phyloP scores from a whole-genome alignment of 2,888 invertebrate genomes.

The Meiosimyza decipiens region DNA sequence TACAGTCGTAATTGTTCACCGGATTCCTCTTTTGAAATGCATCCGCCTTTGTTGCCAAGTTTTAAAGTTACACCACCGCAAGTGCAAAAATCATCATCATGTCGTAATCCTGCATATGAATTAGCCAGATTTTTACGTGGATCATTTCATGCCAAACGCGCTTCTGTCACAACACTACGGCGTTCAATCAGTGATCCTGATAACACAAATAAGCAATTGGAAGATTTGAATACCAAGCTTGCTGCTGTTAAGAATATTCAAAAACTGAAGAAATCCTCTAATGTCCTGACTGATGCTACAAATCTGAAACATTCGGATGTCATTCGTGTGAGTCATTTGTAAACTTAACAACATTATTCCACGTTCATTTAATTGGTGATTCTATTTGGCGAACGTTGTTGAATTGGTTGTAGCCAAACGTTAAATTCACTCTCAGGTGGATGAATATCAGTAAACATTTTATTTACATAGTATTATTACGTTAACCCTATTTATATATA shows the following conservation, averaged over 20 bases:
- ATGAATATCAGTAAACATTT: too few relatives aligned
- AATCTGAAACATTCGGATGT: conserved; percentile 53
- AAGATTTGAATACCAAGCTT: background rate
- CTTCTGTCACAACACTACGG: conserved; percentile 60
- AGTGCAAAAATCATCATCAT: conserved; percentile 51
- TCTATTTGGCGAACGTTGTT: background rate
- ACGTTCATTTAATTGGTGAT: background rate
- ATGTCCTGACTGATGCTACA: conserved; percentile 51
- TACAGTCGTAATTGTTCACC: conserved; percentile 56
- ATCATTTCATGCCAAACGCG: conserved; percentile 62
- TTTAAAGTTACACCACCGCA: conserved; percentile 64
- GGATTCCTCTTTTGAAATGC: conserved; percentile 64
- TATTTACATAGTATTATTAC: too few relatives aligned
- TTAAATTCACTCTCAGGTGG: background rate
- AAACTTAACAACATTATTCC: conserved; percentile 37
- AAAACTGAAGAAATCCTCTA: background rate
- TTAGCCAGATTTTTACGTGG: conserved; percentile 61
- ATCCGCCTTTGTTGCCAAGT: conserved; percentile 62
- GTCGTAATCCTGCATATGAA: conserved; percentile 59
- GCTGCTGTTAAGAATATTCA: background rate
- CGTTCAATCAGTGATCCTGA: conserved; percentile 65
- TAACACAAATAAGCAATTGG: conserved; percentile 48
- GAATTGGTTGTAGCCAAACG: background rate
- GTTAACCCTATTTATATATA: too few relatives aligned
- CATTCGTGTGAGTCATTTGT: conserved; percentile 65